These are phyloP conservation scores for Antheraea pernyi DNA, from an alignment of 1,140 invertebrate species.

Conservation along the genomic window DNA sequence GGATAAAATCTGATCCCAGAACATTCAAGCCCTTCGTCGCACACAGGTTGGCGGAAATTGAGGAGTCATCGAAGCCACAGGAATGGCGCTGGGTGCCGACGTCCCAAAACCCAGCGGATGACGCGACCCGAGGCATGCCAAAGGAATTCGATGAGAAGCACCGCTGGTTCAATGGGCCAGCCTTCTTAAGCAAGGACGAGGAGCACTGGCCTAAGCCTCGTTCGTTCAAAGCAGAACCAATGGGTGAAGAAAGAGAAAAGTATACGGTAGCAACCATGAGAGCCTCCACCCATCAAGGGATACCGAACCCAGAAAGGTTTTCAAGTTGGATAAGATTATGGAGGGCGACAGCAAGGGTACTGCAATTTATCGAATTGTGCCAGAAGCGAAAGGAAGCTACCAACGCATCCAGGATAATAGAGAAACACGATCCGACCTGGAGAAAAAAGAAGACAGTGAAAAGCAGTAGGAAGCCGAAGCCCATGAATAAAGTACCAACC, in stretches of 20 bases:
- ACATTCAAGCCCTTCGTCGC: conserved; percentile 48
- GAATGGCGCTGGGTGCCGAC: conserved; percentile 43
- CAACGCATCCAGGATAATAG: background rate
- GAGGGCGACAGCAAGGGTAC: background rate
- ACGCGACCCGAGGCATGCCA: conserved; percentile 26
- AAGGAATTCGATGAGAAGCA: background rate
- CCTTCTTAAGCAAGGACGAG: conserved; percentile 14
- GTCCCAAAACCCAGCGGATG: conserved; percentile 39
- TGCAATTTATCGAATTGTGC: background rate
- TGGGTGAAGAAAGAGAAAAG: background rate
- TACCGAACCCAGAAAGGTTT: background rate
- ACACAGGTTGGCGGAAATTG: conserved; percentile 48
- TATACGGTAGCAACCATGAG: background rate
- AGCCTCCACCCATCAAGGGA: background rate
- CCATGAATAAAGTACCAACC: background rate
- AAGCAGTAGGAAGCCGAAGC: background rate
- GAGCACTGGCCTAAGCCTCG: background rate
- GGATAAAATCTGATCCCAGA: conserved; percentile 29
- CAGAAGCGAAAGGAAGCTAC: background rate
- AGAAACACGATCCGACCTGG: background rate
- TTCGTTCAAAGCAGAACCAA: background rate
- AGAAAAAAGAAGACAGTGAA: background rate
- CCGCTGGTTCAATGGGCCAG: conserved; percentile 25
- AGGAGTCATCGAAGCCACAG: conserved; percentile 27
- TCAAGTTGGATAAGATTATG: background rate